These are phyloP conservation scores for Morelia viridis DNA, from an alignment of 2,797 vertebrate species.

Conservation along the genomic window DNA sequence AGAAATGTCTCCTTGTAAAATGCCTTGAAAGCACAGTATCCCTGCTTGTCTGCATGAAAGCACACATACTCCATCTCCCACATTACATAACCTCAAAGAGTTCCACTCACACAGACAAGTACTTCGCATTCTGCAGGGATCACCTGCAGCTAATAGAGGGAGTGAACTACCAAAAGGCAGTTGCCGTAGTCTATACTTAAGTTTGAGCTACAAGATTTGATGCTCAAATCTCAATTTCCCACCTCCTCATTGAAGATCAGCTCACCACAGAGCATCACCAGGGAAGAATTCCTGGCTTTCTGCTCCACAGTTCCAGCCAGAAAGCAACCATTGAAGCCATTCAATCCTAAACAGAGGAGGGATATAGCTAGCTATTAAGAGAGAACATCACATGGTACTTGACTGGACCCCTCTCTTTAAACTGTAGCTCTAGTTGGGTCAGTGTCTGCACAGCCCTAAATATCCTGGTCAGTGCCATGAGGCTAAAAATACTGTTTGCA, in stretches of 20 bases:
- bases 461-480: not conserved
- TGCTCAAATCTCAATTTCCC: slow-evolving; percentile 25
- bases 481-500: not conserved
- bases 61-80: accelerated
- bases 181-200: slow-evolving; percentile 48
- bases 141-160: slow-evolving; percentile 29
- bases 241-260: slow-evolving; percentile 40
- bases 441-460: not conserved
- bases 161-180: slow-evolving; percentile 17
- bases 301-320: slow-evolving; percentile 43
- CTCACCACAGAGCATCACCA: slow-evolving; percentile 46
- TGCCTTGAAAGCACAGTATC: not conserved
- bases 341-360: not conserved
- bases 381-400: not conserved
- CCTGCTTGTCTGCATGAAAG: not conserved
- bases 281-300: slow-evolving; percentile 47
- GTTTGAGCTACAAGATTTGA: slow-evolving; percentile 44
- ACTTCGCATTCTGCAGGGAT: slow-evolving; percentile 43
- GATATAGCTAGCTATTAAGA: not conserved
- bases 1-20: slow-evolving; percentile 24
- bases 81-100: slow-evolving; percentile 24
- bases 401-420: not conserved
- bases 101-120: not conserved
- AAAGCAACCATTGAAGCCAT: not conserved
- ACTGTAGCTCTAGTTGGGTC: not conserved